A percentile compares a stretch with the other conserved stretches of the same genome.
phyloP scores from a whole-genome alignment of 64 coral and sea anemone genomes.

The Montipora efflorescens region DNA sequence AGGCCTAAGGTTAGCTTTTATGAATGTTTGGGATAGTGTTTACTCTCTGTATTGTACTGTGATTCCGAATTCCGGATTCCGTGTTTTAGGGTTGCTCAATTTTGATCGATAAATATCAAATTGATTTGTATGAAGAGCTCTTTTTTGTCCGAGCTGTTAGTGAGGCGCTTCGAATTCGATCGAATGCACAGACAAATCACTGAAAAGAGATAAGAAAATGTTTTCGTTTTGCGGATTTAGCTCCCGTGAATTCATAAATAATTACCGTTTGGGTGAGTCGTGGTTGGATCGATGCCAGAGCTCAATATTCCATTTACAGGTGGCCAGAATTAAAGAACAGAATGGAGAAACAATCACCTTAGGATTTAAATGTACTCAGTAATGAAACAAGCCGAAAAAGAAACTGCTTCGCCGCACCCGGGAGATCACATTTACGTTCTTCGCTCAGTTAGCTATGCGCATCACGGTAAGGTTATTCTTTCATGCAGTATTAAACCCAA shows the following conservation, averaged over 20 bases:
- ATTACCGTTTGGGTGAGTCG: neutral
- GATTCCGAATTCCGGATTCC: too few relatives aligned
- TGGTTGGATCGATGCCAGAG: constrained; percentile 2
- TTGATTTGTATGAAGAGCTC: too few relatives aligned
- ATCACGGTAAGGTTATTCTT: constrained; percentile 46
- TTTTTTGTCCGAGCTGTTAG: too few relatives aligned
- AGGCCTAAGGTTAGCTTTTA: too few relatives aligned
- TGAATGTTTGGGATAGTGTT: too few relatives aligned
- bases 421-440: constrained; percentile 71
- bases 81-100: too few relatives aligned
- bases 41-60: too few relatives aligned
- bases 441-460: constrained; percentile 61
- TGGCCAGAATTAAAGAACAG: neutral
- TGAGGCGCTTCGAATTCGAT: too few relatives aligned
- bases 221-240: neutral
- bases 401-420: neutral
- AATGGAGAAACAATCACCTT: too few relatives aligned
- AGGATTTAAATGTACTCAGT: neutral
- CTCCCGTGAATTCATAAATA: neutral
- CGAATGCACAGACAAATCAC: too few relatives aligned
- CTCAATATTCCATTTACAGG: constrained; percentile 2
- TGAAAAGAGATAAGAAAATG: neutral
- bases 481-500: neutral
- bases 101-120: too few relatives aligned
- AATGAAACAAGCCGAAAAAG: constrained; percentile 24